Conservation (phyloP, 2,888 invertebrate genomes). For the Buathra laborator region DNA sequence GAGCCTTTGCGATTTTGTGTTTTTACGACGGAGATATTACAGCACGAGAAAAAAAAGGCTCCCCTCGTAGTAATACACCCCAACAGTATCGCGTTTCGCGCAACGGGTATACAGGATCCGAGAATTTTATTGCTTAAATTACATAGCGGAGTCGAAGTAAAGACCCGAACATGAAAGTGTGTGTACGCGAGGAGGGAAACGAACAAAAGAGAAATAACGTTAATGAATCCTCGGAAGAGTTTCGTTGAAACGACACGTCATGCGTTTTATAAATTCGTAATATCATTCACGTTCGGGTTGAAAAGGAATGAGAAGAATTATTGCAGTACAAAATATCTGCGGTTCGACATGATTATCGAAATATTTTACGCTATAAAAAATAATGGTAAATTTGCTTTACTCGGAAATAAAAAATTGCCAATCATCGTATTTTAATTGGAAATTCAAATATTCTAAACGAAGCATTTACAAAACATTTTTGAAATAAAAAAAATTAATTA, state of each 20-base stretch:
- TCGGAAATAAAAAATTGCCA: no score
- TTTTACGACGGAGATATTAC: constrained; percentile 59
- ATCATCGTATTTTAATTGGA: no score
- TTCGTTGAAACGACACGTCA: constrained; percentile 8
- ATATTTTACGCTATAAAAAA: no score
- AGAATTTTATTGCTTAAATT: constrained; percentile 59
- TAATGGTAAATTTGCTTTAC: no score
- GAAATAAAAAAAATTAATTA: no score
- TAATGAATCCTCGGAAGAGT: constrained; percentile 43
- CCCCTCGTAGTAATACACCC: constrained; percentile 51
- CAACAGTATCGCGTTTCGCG: constrained; percentile 47
- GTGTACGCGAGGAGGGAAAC: constrained; percentile 2
- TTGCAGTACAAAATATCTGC: background rate
- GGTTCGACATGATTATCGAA: background rate
- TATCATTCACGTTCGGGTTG: background rate
- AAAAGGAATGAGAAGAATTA: background rate
- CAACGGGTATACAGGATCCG: constrained; percentile 23
- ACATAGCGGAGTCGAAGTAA: constrained; percentile 7
- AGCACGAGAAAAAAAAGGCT: constrained; percentile 25
- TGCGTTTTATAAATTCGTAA: constrained; percentile 32
- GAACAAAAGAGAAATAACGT: constrained; percentile 12
- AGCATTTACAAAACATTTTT: no score
- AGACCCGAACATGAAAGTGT: constrained; percentile 17
- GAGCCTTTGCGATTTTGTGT: constrained; percentile 41
- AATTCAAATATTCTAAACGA: no score